Percentiles rank a stretch among this genome's conserved stretches.
Conservation (phyloP, 2,888 invertebrate genomes). For the Seira musarum region DNA sequence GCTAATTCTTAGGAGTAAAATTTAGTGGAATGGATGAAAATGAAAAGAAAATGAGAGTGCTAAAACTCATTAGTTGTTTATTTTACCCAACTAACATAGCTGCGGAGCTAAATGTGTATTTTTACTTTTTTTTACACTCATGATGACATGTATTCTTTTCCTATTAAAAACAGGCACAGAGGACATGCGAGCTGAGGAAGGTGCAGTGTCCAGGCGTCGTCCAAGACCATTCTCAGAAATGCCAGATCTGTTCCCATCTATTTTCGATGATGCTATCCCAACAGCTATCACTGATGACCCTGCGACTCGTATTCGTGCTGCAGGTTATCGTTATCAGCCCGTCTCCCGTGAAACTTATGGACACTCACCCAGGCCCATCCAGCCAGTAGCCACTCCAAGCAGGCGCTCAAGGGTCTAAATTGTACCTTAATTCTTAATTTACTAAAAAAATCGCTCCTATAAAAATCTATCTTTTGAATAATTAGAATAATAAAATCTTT, state of each 20-base stretch:
- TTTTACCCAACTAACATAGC: neutral
- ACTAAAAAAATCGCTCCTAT: neutral
- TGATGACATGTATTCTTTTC: neutral
- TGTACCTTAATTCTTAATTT: neutral
- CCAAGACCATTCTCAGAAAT: slow-evolving; percentile 62
- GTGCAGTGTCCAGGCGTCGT: slow-evolving; percentile 75
- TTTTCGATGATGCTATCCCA: slow-evolving; percentile 80
- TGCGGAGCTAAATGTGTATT: neutral
- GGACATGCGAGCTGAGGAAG: slow-evolving; percentile 91
- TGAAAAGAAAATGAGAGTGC: neutral
- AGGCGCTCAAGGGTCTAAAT: slow-evolving; percentile 50
- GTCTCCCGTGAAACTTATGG: slow-evolving; percentile 93
- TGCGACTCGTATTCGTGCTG: slow-evolving; percentile 81
- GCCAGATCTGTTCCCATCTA: slow-evolving; percentile 62
- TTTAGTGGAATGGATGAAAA: neutral
- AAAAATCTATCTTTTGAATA: neutral
- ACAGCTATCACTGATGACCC: slow-evolving; percentile 71
- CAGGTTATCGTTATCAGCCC: slow-evolving; percentile 93
- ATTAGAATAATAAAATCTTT: neutral
- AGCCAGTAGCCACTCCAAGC: slow-evolving; percentile 83
- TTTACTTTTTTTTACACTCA: neutral
- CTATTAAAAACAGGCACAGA: slow-evolving; percentile 82
- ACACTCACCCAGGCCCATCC: slow-evolving; percentile 85
- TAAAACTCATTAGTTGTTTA: neutral
- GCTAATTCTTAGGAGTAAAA: neutral